Evolutionary conservation across 2,797 vertebrate species (phyloP).

Genomic region (Falco berigora): DNA sequence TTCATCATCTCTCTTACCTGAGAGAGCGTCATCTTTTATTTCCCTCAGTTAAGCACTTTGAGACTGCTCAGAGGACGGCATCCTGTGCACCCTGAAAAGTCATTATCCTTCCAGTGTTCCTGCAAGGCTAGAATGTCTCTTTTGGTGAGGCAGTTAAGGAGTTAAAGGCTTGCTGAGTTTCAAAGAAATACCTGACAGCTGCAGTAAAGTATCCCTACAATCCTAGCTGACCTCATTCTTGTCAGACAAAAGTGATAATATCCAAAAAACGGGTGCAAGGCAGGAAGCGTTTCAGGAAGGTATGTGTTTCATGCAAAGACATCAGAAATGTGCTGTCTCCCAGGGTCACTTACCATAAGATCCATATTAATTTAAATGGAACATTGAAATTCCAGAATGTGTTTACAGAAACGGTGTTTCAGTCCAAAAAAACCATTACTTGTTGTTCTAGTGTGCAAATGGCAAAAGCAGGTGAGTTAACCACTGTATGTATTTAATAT

Average conservation of each 20-base stretch:
- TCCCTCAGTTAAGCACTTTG: not conserved
- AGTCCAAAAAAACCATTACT: not conserved
- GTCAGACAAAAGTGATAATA: slow-evolving; percentile 29
- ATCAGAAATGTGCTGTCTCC: slow-evolving; percentile 16
- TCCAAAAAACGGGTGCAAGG: slow-evolving; percentile 5
- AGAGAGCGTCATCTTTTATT: not conserved
- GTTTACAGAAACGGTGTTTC: slow-evolving; percentile 30
- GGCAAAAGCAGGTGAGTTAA: not conserved
- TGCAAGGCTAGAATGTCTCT: not conserved
- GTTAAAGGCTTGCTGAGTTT: slow-evolving; percentile 13
- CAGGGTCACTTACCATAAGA: not conserved
- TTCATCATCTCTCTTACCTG: not conserved
- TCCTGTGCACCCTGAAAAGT: not conserved
- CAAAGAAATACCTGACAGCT: slow-evolving; percentile 19
- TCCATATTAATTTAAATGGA: slow-evolving; percentile 8
- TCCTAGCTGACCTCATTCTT: slow-evolving; percentile 53
- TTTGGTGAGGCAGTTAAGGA: not conserved
- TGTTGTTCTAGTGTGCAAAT: not conserved
- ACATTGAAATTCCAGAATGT: not conserved
- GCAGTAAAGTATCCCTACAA: slow-evolving; percentile 13
- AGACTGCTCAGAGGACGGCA: not conserved
- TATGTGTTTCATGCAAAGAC: slow-evolving; percentile 38
- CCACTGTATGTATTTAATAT: not conserved
- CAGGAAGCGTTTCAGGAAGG: slow-evolving; percentile 31
- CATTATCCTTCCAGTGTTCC: not conserved